Base-by-base conservation (phyloP, 92 coral and sea anemone species). In the Isaurus tuberculatus region DNA sequence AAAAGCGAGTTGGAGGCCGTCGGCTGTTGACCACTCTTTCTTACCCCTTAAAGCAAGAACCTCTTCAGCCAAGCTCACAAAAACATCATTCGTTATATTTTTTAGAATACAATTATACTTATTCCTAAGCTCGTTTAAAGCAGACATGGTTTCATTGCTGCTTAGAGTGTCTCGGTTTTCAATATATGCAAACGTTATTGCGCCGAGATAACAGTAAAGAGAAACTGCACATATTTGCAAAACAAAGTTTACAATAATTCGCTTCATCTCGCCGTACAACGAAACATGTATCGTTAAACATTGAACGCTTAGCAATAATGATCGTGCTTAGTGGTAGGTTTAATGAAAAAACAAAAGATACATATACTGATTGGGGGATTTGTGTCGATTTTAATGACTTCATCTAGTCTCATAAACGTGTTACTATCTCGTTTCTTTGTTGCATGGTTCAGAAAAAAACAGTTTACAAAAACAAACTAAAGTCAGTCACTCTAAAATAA, bases 1-100 rank as follows among this genome's bases (percentile, higher is more conserved):
- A 74, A 74, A 74, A 8, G 29, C 10, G n/a, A 74, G 80, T 19
- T 74, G 80, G 11, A 44, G 36, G 19, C 65, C 80, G 17, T 74
- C 63, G 2, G 8, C 30, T n/a, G n/a, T 7, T 32, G 80, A 49
- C 80, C 80, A 74, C 9, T 29, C 7, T 27, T 51, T 53, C 3
- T 30, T 31, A 14, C 46, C 17, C 60, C 65, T 74, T n/a, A 74
- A 30, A 25, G 53, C 46, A 17, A 51, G 65, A 74, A 74, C 28
- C 22, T 33, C n/a, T 51, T 17, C 27, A 22, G 66, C 66, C 48
- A 74, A 27, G 19, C 15, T 19, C 34, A 30, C 23, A 33, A 74
- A 26, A 0, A 49, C 80, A 10, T 29, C 44, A 30, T 74, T 34
- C 30, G 65, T 19, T 23, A 53, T 74, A 42, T 51, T 53, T 5